A percentile compares a stretch with the other conserved stretches of the same genome.
Evolutionary conservation across 2,888 invertebrate species (phyloP).

Genomic region (Eupeodes latifasciatus): DNA sequence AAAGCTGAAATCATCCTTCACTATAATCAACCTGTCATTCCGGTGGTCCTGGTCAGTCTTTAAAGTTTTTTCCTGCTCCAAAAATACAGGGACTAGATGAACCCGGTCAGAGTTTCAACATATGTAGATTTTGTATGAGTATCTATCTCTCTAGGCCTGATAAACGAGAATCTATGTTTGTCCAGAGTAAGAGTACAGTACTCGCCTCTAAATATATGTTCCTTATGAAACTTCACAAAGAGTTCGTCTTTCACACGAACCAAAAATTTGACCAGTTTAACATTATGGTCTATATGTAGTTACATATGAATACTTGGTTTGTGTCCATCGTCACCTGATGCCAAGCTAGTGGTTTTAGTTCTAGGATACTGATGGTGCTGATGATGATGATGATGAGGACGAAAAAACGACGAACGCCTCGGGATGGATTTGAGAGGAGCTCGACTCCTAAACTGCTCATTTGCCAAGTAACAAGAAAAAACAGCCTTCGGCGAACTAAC

Average conservation of each 20-base stretch:
- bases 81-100: neutral
- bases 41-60: conserved; percentile 50
- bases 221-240: conserved; percentile 37
- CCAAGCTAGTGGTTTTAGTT: conserved; percentile 8
- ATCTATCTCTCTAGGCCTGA: conserved; percentile 30
- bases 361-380: neutral
- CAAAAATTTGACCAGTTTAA: conserved; percentile 64
- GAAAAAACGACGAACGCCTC: conserved; percentile 3
- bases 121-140: no score
- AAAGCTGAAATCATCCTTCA: conserved; percentile 54
- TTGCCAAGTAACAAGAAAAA: conserved; percentile 75
- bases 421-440: conserved; percentile 44
- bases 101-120: neutral
- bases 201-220: neutral
- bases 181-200: neutral
- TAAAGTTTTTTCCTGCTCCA: conserved; percentile 24
- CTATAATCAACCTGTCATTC: conserved; percentile 65
- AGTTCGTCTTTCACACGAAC: conserved; percentile 67
- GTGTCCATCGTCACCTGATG: conserved; percentile 54
- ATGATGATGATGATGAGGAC: conserved; percentile 28
- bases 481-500: conserved; percentile 67
- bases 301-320: neutral
- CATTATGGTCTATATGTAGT: conserved; percentile 6
- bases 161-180: conserved; percentile 24
- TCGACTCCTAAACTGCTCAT: conserved; percentile 70